Base-by-base conservation (phyloP, 2,113 vertebrate genomes). In the Anser cygnoides region DNA sequence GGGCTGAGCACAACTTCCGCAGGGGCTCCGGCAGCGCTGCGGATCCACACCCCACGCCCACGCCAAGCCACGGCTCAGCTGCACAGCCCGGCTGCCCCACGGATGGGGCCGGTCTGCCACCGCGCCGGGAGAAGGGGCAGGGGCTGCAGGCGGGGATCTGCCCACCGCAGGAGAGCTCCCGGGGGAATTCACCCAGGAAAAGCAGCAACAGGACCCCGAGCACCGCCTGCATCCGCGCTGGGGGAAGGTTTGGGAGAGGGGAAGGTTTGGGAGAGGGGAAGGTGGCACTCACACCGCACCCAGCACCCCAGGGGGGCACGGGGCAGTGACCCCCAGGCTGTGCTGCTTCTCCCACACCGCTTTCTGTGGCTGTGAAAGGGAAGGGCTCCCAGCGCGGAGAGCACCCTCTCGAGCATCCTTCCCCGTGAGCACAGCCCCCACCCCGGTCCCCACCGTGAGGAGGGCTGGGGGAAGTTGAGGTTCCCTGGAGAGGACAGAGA, bases 171-270 rank as follows among this genome's bases (percentile, higher is more conserved):
- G 31, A 61, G 76, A 91, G 8, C 23, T 23, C 21, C 7, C 8
- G 0, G 78, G 33, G 41, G 44, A 92, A 84, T 71, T 9, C 15
- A 14, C 5, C 26, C 1, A 3, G 4, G 6, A 43, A 39, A 4
- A 2, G 21, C 43, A 11, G 83, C 6, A 1, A 39, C 91, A 54
- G 80, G 59, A 86, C 3, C 26, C 26, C 3, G 5, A 3, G 43
- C 44, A 28, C 28, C 3, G 10, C 33, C 57, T 21, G 7, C 1
- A 0, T 23, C 58, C 31, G 70, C 2, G 39, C 39, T 18, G 6
- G 44, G 0, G 0, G 17, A 29, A 5, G 37, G 62, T 37, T 28
- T 2, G 23, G 55, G 49, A 67, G 35, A 35, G 44, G 0, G 0
- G 17, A 29, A 5, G 37, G 62, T 37, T 28, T 2, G 23, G 55